Evolutionary conservation across 2,113 vertebrate species (phyloP), one percentile per base, ranked within the genome.

Genomic region (Anser cygnoides): DNA sequence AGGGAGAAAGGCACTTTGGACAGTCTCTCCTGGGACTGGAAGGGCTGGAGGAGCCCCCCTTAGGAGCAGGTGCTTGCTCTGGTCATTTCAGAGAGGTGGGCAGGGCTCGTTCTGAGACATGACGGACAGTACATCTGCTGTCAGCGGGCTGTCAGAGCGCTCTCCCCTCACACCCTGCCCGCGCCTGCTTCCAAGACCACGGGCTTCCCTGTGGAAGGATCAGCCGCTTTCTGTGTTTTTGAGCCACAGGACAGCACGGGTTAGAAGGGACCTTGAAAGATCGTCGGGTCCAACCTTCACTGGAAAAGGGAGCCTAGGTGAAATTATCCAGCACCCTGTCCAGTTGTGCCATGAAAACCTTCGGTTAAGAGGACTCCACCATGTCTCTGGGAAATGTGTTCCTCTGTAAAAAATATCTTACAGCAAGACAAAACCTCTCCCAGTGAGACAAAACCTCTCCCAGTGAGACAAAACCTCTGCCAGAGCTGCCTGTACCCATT

Each of bases 141-240:
- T 72, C n/a, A 1, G 9, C 4, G 2, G 28, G 50, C 2, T 0
- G 21, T 39, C 11, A 2, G 20, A 68, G 85, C 77, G 44, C 63
- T 14, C 31, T 71, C 52, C 1, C 8, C 73, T 91, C 62, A 37
- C 80, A 4, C 39, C 39, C 39, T 37, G 21, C 71, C 71, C 55
- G 21, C 44, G 25, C 8, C 68, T 49, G 9, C 66, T 61, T 55
- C 9, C 18, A 10, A 10, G 41, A 7, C 37, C 23, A 13, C 23
- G 29, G 54, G 18, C 58, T 80, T 76, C 67, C 66, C 54, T 7
- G 41, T 78, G 35, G 77, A 74, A 52, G 35, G 41, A 2, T n/a
- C 2, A 0, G 3, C 26, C 0, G 1, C 41, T 46, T 63, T 44
- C 41, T 58, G 50, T 52, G 59, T 9, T 87, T 35, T 35, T 14